Evolutionary conservation across 1,140 invertebrate species (phyloP).

Genomic region (Batillaria attramentaria): DNA sequence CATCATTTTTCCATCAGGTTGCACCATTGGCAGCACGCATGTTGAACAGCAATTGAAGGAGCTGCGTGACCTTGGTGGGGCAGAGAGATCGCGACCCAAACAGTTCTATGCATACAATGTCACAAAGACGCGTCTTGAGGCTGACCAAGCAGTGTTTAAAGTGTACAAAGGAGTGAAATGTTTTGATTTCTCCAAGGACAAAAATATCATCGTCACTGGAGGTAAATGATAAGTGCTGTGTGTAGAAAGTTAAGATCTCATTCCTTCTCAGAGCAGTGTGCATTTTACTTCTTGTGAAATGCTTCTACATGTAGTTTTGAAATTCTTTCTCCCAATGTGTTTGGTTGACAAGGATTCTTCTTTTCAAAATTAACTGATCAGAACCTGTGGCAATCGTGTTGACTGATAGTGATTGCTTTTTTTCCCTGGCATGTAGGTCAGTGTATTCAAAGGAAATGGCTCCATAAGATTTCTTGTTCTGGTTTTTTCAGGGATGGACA

Average conservation of each 20-base stretch:
- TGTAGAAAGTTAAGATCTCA: not conserved
- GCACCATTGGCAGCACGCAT: constrained; percentile 67
- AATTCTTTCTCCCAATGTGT: too few species aligned
- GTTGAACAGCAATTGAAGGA: constrained; percentile 68
- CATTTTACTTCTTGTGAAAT: too few species aligned
- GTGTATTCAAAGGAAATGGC: not conserved
- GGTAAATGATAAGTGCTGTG: constrained; percentile 47
- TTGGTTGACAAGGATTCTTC: not conserved
- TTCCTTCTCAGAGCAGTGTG: too few species aligned
- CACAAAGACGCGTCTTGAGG: constrained; percentile 57
- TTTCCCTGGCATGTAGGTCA: not conserved
- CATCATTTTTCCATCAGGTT: constrained; percentile 59
- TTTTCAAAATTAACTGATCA: not conserved
- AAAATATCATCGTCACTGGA: constrained; percentile 71
- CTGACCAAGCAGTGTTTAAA: constrained; percentile 69
- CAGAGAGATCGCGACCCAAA: constrained; percentile 45
- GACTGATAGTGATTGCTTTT: not conserved
- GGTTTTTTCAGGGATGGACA: constrained; percentile 67
- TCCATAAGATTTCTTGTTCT: too few species aligned
- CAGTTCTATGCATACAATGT: constrained; percentile 47
- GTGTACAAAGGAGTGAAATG: constrained; percentile 73
- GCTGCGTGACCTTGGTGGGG: constrained; percentile 49
- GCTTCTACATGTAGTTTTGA: too few species aligned
- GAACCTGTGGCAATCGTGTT: not conserved
- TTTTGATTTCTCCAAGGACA: constrained; percentile 71